Base-by-base conservation (phyloP, 2,888 invertebrate genomes). In the Melipona bicolor region DNA sequence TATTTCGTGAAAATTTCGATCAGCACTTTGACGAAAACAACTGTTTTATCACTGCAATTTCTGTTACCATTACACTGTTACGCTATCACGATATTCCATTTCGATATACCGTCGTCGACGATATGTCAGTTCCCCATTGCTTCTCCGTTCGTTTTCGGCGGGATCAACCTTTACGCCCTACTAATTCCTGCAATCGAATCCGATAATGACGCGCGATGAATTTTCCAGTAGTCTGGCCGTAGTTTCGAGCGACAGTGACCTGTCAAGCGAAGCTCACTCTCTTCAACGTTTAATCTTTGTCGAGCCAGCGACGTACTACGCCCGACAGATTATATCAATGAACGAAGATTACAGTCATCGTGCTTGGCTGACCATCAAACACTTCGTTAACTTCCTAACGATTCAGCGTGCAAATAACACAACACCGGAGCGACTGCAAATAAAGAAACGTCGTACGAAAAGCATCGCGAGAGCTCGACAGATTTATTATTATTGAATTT, bases 81-180 rank as follows among this genome's bases (percentile, higher is more conserved):
- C 27, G n/a, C 9, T 1, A n/a, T 21, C 4, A n/a, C n/a, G 24
- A 24, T 43, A 43, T 43, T 67, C 43, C 43, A 50, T 50, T 24
- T 24, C 11, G 1, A 36, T 9, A 36, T 27, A 19, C 54, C 15
- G 70, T 83, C 79, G 50, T n/a, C 59, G 27, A 36, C 79, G 77
- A 83, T 83, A 84, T 79, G 36, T 52, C 62, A 27, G 27, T 27
- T 32, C 61, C 24, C 56, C 24, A 36, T 65, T 84, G 70, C 84
- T 69, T 82, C 72, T 43, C 43, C 59, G 68, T 75, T 62, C 59
- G 54, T 70, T 49, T 43, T 49, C 77, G 79, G 79, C 79, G 77
- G 77, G 24, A 83, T 73, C 64, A 56, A 52, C 83, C 62, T 32
- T 52, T 56, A 43, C 50, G 32, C 24, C 56, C 24, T 54, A 61